Percentiles rank a stretch among this genome's conserved stretches.
Evolutionary conservation across 2,888 invertebrate genomes (phyloP).

Genomic region (Mythimna lalbum): DNA sequence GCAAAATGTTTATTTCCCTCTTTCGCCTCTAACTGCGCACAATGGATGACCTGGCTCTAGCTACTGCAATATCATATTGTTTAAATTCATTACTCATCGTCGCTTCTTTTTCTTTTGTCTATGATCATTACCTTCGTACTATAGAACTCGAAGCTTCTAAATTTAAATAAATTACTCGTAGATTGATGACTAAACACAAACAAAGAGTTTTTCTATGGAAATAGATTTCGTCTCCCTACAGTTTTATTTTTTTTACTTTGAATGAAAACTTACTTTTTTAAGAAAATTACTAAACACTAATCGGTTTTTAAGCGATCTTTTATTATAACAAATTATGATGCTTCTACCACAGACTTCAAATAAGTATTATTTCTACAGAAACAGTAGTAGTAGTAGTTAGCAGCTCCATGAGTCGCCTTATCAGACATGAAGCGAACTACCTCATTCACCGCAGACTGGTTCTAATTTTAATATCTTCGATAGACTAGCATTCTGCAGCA

Average conservation of each 20-base stretch:
- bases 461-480: background rate
- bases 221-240: background rate
- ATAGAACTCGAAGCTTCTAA: background rate
- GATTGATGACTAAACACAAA: background rate
- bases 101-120: background rate
- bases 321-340: background rate
- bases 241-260: background rate
- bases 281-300: background rate
- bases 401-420: background rate
- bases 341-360: background rate
- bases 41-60: background rate
- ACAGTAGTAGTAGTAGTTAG: too few relatives aligned
- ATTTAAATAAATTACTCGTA: constrained; percentile 3
- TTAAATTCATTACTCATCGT: constrained; percentile 4
- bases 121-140: background rate
- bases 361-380: background rate
- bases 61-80: background rate
- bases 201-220: constrained; percentile 1
- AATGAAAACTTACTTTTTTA: background rate
- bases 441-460: background rate
- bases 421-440: background rate
- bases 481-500: background rate
- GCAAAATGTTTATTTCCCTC: background rate
- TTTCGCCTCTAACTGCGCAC: background rate
- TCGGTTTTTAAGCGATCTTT: background rate